Conservation (phyloP, 2,797 vertebrate genomes). For the Sebastes oblongus region DNA sequence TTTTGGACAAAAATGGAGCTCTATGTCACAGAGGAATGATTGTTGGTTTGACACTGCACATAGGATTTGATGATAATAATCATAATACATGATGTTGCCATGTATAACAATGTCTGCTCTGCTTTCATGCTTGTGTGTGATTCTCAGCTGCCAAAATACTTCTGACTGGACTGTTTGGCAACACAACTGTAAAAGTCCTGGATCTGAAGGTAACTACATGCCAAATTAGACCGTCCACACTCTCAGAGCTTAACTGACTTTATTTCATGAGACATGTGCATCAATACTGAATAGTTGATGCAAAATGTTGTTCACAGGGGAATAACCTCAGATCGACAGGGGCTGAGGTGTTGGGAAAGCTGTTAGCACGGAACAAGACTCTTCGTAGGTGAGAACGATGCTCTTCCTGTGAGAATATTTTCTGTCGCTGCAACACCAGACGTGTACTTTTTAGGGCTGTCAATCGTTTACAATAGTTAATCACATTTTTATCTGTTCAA, state of each 20-base stretch:
- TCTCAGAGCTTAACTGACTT: neutral
- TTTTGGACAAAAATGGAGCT: neutral
- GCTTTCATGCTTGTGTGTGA: slow-evolving; percentile 10
- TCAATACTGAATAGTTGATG: neutral
- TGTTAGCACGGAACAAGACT: slow-evolving; percentile 88
- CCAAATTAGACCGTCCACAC: neutral
- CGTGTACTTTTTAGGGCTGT: too few relatives aligned
- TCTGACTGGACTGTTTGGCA: slow-evolving; percentile 86
- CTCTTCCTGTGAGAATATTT: neutral
- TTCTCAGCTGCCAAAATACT: slow-evolving; percentile 84
- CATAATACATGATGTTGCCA: neutral
- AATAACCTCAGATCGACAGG: slow-evolving; percentile 90
- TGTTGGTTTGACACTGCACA: neutral
- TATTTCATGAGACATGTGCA: neutral
- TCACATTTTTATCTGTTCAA: too few relatives aligned
- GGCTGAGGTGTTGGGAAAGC: slow-evolving; percentile 87
- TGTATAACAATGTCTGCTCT: neutral
- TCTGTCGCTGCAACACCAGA: too few relatives aligned
- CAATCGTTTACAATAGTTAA: too few relatives aligned
- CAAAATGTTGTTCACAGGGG: slow-evolving; percentile 79
- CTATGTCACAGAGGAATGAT: neutral
- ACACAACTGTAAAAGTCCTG: slow-evolving; percentile 85
- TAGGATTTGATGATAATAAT: neutral
- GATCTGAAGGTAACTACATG: slow-evolving; percentile 88
- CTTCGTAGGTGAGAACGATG: slow-evolving; percentile 83